Base-by-base conservation (phyloP, 2,113 vertebrate species). In the Ictalurus furcatus region DNA sequence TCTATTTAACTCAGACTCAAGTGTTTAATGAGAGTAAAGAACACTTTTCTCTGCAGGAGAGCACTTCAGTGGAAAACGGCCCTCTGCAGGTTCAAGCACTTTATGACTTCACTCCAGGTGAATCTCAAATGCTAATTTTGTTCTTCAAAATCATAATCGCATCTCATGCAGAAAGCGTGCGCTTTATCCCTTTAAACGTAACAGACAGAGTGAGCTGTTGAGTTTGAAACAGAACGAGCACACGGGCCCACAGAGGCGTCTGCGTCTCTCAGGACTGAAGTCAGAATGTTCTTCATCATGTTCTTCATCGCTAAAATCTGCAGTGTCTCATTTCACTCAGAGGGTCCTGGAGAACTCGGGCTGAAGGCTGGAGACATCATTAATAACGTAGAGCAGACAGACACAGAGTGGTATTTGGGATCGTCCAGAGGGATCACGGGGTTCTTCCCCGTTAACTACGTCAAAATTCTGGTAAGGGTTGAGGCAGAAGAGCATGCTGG, bases 321-420 rank as follows among this genome's bases (percentile, higher is more conserved):
- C 91, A 4, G 1, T 81, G 74, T 91, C 44, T 91, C 13, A 59
- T 61, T 85, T 86, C 54, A 95, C 94, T 65, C 93, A 99, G 98
- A 97, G 91, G 96, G 97, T 90, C 91, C 93, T 79, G 96, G 96
- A 90, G 98, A 99, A 94, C 94, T 99, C 93, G 91, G 85, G 79
- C 96, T 99, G 91, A 95, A 56, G 91, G 94, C 94, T 88, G 98
- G 98, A 92, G 98, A 99, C 85, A 93, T 94, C 12, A 95, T 99
- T 91, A 95, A 86, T 93, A 95, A 96, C 93, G 94, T 98, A 92
- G 97, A 98, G 94, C 96, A 96, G 91, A 91, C 99, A 56, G 97
- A 98, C 94, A 23, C 85, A 0, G 96, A 98, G 61, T 99, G 98
- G 98, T 99, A 97, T 94, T 94, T 92, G 92, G 98, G 98, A 48